Percentiles rank a stretch among this genome's conserved stretches.
Evolutionary conservation across 2,888 invertebrate genomes (phyloP).

Genomic region (Liposcelis brunnea): DNA sequence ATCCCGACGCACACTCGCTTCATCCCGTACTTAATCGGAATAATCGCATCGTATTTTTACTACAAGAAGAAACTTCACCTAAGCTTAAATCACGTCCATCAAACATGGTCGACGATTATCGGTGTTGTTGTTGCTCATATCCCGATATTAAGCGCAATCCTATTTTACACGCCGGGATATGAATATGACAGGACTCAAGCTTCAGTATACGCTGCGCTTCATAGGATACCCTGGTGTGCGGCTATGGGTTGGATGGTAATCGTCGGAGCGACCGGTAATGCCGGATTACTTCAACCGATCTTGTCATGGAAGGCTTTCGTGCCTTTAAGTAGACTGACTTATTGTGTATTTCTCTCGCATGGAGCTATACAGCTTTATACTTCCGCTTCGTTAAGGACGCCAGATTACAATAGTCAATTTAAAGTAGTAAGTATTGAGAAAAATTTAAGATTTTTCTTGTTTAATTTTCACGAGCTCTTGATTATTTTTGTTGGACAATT

Average conservation of each 20-base stretch:
- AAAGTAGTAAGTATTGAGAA: conserved; percentile 21
- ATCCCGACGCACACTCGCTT: conserved; percentile 41
- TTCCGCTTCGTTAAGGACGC: conserved; percentile 20
- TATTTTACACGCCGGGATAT: conserved; percentile 20
- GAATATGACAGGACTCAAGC: conserved; percentile 33
- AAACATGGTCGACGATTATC: neutral
- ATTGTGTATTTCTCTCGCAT: conserved; percentile 36
- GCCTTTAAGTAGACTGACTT: conserved; percentile 33
- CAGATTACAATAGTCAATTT: conserved; percentile 22
- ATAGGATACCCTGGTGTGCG: conserved; percentile 23
- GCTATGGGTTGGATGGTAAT: neutral
- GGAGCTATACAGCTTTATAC: conserved; percentile 24
- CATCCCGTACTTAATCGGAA: conserved; percentile 38
- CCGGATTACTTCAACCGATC: neutral
- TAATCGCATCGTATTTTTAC: conserved; percentile 34
- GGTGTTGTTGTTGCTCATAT: neutral
- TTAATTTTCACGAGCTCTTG: too few species aligned
- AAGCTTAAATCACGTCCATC: conserved; percentile 9
- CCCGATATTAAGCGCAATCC: too few species aligned
- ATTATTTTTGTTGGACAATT: too few species aligned
- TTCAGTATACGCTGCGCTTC: conserved; percentile 37
- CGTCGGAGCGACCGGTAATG: neutral
- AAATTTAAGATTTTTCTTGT: conserved; percentile 15
- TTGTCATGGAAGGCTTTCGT: conserved; percentile 14
- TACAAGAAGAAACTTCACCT: conserved; percentile 23